Evolutionary conservation across 2,113 vertebrate species (phyloP).

Genomic region (Nibea albiflora): DNA sequence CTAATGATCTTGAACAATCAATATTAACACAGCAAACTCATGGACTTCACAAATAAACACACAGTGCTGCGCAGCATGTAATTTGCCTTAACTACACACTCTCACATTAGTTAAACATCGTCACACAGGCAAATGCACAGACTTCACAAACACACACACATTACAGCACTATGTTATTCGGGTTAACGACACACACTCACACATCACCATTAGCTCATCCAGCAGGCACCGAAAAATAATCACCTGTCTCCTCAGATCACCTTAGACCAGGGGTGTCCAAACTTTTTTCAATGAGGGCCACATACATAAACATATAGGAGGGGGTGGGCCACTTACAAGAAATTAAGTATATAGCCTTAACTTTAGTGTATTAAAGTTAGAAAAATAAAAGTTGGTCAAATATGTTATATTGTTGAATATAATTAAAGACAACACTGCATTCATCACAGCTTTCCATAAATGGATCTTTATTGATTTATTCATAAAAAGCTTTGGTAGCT

Average conservation of each 20-base stretch:
- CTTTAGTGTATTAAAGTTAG: no score
- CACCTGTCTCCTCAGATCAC: conserved; percentile 5
- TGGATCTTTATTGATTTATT: no score
- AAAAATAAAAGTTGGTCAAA: no score
- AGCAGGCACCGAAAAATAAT: conserved; percentile 11
- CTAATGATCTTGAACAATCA: background rate
- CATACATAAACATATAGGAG: no score
- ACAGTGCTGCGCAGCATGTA: background rate
- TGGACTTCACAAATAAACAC: conserved; percentile 2
- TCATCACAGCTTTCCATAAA: no score
- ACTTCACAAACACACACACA: conserved; percentile 15
- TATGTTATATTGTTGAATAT: no score
- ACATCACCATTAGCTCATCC: conserved; percentile 3
- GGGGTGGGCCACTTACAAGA: no score
- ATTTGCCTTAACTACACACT: background rate
- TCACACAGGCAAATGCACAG: background rate
- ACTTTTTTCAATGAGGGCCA: no score
- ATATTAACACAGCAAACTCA: background rate
- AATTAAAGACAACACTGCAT: no score
- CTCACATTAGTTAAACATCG: background rate
- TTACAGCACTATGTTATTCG: background rate
- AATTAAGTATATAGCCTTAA: no score
- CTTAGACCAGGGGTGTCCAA: no score
- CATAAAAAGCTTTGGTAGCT: no score
- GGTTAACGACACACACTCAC: background rate